Percentiles rank a stretch among this genome's conserved stretches.
These are phyloP conservation scores for Thera obeliscata DNA, from an alignment of 2,888 invertebrate genomes.

Conservation along the genomic window DNA sequence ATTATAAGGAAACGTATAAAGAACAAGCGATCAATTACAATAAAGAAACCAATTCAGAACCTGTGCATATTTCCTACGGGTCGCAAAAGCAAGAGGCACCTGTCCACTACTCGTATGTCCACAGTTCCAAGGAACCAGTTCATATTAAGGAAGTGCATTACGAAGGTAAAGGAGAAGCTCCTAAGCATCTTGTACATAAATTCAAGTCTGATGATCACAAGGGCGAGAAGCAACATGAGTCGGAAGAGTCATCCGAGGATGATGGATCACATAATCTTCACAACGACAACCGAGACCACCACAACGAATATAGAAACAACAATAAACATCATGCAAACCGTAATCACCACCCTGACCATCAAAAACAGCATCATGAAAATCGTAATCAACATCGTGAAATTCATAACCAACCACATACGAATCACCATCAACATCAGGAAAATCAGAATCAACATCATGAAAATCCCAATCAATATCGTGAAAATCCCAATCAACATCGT, in stretches of 20 bases:
- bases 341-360: neutral
- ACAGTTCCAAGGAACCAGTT: constrained; percentile 58
- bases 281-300: constrained; percentile 27
- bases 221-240: constrained; percentile 38
- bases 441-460: constrained; percentile 17
- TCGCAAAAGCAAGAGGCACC: constrained; percentile 64
- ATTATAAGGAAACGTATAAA: constrained; percentile 70
- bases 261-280: constrained; percentile 41
- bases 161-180: constrained; percentile 55
- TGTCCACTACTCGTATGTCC: constrained; percentile 63
- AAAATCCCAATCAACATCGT: too few species aligned
- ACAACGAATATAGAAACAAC: constrained; percentile 15
- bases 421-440: constrained; percentile 19
- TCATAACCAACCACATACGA: constrained; percentile 20
- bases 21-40: constrained; percentile 72
- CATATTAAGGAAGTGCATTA: constrained; percentile 59
- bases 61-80: constrained; percentile 64
- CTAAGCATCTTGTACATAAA: constrained; percentile 63
- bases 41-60: constrained; percentile 68
- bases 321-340: constrained; percentile 29
- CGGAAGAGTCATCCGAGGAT: constrained; percentile 42
- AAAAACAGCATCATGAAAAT: neutral
- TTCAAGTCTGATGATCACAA: constrained; percentile 56
- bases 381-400: constrained; percentile 12
- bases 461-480: too few species aligned